These are phyloP conservation scores for Drosophila bipectinata DNA, from an alignment of 1,140 invertebrate genomes.

Conservation along the genomic window DNA sequence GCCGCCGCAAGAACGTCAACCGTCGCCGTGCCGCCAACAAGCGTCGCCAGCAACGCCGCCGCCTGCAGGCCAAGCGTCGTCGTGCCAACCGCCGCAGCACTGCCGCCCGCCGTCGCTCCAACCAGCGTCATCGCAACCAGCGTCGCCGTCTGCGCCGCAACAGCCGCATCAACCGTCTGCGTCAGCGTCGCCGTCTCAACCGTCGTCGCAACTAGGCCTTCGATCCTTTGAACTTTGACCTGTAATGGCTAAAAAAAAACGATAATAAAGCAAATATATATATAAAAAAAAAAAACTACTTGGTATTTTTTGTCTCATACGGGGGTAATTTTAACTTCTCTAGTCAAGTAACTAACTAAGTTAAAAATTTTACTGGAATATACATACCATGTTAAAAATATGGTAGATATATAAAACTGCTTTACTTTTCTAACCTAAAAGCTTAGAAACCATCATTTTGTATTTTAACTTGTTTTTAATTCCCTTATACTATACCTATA, in stretches of 20 bases:
- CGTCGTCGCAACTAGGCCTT: slow-evolving; percentile 34
- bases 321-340: too few species aligned
- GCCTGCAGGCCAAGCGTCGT: neutral
- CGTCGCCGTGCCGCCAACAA: neutral
- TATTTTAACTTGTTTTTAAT: too few species aligned
- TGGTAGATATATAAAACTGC: too few species aligned
- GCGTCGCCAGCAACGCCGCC: slow-evolving; percentile 3
- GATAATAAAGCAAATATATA: slow-evolving; percentile 17
- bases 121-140: slow-evolving; percentile 11
- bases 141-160: slow-evolving; percentile 38
- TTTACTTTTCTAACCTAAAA: too few species aligned
- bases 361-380: too few species aligned
- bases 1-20: neutral
- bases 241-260: neutral
- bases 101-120: neutral
- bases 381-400: too few species aligned
- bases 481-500: too few species aligned
- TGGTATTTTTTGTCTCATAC: too few species aligned
- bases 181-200: slow-evolving; percentile 24
- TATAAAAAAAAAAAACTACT: neutral
- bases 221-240: neutral
- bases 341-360: too few species aligned
- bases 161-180: slow-evolving; percentile 5
- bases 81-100: neutral
- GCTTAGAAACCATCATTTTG: too few species aligned